Conservation (phyloP, 2,888 invertebrate genomes). For the Eristalis tenax region DNA sequence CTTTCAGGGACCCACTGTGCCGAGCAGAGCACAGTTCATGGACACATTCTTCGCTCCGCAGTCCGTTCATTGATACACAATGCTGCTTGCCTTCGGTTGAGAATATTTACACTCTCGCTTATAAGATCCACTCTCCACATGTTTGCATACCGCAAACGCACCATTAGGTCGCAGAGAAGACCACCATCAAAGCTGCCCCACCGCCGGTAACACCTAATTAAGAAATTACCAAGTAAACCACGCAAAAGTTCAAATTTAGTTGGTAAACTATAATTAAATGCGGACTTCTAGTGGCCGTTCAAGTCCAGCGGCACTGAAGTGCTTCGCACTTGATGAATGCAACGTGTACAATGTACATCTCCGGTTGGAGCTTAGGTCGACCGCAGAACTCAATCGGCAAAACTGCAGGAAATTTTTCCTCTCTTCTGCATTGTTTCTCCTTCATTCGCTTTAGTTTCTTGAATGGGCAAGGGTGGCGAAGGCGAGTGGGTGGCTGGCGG, state of each 20-base stretch:
- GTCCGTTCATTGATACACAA: background rate
- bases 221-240: slow-evolving; percentile 3
- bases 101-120: background rate
- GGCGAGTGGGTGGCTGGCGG: background rate
- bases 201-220: background rate
- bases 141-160: background rate
- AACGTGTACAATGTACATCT: slow-evolving; percentile 8
- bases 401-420: slow-evolving; percentile 21
- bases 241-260: slow-evolving; percentile 9
- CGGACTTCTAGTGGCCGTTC: background rate
- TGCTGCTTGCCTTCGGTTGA: background rate
- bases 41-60: background rate
- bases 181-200: background rate
- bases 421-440: background rate
- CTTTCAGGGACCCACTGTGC: background rate
- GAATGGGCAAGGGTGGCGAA: background rate
- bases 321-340: slow-evolving; percentile 38
- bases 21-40: background rate
- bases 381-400: slow-evolving; percentile 37
- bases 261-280: slow-evolving; percentile 29
- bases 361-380: slow-evolving; percentile 2
- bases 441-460: background rate
- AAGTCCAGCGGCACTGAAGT: slow-evolving; percentile 21
- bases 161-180: no score
- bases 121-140: background rate